Percentiles rank a stretch among this genome's conserved stretches.
phyloP scores from a whole-genome alignment of 1,140 invertebrate species.

The Rhopalosiphum padi region DNA sequence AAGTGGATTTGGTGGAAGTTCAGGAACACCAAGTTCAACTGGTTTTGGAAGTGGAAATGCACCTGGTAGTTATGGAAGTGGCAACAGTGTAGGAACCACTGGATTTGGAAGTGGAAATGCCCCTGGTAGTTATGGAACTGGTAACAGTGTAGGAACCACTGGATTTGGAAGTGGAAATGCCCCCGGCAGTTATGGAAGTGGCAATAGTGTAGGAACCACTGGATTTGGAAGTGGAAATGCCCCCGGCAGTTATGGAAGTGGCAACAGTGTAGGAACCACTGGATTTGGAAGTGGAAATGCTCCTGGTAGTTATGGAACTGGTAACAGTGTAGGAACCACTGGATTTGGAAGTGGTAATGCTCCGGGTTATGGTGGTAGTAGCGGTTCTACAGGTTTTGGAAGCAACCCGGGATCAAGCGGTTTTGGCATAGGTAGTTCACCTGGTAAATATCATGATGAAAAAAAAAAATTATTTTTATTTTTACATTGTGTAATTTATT shows the following conservation, averaged over 20 bases:
- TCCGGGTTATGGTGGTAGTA: slow-evolving; percentile 21
- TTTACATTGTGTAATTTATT: not conserved
- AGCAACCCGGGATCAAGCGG: slow-evolving; percentile 45
- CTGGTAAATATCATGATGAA: not conserved
- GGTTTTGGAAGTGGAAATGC: slow-evolving; percentile 50
- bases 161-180: slow-evolving; percentile 37
- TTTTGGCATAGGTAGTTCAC: slow-evolving; percentile 32
- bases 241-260: slow-evolving; percentile 42
- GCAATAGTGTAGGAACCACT: slow-evolving; percentile 21
- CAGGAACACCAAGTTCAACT: slow-evolving; percentile 24
- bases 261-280: slow-evolving; percentile 18
- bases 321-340: not conserved
- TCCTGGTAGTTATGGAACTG: not conserved
- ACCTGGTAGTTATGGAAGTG: slow-evolving; percentile 47
- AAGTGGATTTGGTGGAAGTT: slow-evolving; percentile 32
- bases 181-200: slow-evolving; percentile 44
- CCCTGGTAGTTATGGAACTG: slow-evolving; percentile 44
- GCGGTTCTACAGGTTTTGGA: not conserved
- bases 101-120: slow-evolving; percentile 38
- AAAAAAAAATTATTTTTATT: not conserved
- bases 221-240: slow-evolving; percentile 43
- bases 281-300: slow-evolving; percentile 37
- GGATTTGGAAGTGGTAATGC: slow-evolving; percentile 40
- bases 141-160: slow-evolving; percentile 19
- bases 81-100: slow-evolving; percentile 16